Base-by-base conservation (phyloP, 1,140 invertebrate genomes). In the Drosophila bocqueti region DNA sequence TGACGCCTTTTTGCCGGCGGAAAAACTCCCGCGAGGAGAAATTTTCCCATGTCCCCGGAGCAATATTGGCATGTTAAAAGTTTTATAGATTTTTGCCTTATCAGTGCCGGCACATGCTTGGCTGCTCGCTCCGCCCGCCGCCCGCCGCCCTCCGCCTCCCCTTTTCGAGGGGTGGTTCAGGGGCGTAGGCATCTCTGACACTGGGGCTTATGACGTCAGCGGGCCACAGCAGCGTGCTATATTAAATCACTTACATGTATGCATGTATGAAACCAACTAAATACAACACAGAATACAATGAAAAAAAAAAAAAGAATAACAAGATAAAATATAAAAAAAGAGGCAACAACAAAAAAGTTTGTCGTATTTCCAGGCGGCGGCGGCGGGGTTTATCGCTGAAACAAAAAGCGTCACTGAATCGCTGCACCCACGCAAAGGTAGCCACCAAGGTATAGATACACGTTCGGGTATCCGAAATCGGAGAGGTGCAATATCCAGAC, bases 161-260 rank as follows among this genome's bases (percentile, higher is more conserved):
- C 34, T 1, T 36, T 36, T 4, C 10, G 13, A 3, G 34, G 52
- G 52, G 52, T 55, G 8, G 15, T 26, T 57, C 54, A 40, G 36
- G 36, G 54, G 54, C 55, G 57, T 46, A 49, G 62, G 45, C 54
- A 63, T 50, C 62, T 45, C 36, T 55, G 68, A 3, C 34, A 40
- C 43, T 68, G 63, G 64, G 55, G 47, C 72, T 75, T 80, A 63
- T 86, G 83, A 86, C 83, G 84, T 86, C 72, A 86, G 81, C 81
- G 58, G 29, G 42, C 69, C 55, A 59, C 54, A 72, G 63, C 81
- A 64, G 74, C 62, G 75, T 49, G 76, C 64, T 83, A 66, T 87
- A 87, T 86, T 86, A 76, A 79, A 86, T 86, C 71, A 68, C 54
- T 82, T 76, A 65, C 55, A 76, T 60, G 36, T n/a, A 24, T 62